These are phyloP conservation scores for Porites rus DNA, from an alignment of 92 coral and sea anemone genomes.

Conservation along the genomic window DNA sequence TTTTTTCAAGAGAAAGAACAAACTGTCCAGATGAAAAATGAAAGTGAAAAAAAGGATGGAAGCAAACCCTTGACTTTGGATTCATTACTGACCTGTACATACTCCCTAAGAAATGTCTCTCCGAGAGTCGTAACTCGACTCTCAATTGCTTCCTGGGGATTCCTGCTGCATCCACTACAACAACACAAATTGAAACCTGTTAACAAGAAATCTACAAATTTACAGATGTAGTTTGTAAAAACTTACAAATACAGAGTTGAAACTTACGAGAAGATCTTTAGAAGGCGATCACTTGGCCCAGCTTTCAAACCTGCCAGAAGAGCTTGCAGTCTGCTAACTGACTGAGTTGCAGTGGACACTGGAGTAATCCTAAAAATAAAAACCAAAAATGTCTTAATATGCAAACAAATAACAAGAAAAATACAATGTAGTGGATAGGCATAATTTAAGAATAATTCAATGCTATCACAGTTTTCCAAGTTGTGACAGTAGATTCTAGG, in stretches of 20 bases:
- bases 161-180: constrained; percentile 83
- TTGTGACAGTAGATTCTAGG: background rate
- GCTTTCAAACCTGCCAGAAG: constrained; percentile 89
- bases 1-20: background rate
- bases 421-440: background rate
- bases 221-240: background rate
- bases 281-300: constrained; percentile 84
- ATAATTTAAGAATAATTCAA: no score
- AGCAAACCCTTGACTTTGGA: background rate
- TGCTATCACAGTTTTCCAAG: no score
- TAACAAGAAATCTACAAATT: no score
- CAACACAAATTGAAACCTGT: background rate
- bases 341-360: constrained; percentile 97
- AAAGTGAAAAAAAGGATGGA: background rate
- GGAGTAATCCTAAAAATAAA: constrained; percentile 79
- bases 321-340: constrained; percentile 94
- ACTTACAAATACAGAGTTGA: background rate
- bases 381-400: background rate
- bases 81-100: constrained; percentile 80
- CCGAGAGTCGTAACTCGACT: constrained; percentile 87
- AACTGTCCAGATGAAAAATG: no score
- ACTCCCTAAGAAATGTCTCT: constrained; percentile 82
- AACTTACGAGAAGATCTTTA: constrained; percentile 80
- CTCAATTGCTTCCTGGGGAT: constrained; percentile 84
- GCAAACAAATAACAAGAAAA: background rate